Evolutionary conservation across 2,888 invertebrate genomes (phyloP).

Genomic region (Scelioninae gen. 2): DNA sequence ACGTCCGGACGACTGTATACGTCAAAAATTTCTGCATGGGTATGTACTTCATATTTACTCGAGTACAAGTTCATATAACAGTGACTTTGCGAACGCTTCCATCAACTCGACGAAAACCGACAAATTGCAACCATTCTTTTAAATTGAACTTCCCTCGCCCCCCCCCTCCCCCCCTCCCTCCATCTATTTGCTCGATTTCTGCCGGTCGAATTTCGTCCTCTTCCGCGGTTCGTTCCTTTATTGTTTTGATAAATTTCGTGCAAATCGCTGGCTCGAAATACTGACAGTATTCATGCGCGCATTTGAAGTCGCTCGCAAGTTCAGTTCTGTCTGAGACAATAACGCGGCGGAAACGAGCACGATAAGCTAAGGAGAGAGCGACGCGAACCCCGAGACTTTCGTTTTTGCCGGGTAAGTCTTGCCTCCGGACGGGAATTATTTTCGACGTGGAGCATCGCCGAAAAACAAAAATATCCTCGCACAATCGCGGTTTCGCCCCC

Average conservation of each 20-base stretch:
- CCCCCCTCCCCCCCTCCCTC: too few relatives aligned
- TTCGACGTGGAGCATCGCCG: slow-evolving; percentile 60
- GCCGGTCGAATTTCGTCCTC: too few relatives aligned
- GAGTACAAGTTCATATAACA: too few relatives aligned
- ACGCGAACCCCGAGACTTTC: slow-evolving; percentile 45
- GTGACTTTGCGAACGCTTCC: too few relatives aligned
- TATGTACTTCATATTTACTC: too few relatives aligned
- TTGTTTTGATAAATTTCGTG: slow-evolving; percentile 43
- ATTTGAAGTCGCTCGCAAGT: slow-evolving; percentile 48
- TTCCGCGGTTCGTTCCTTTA: too few relatives aligned
- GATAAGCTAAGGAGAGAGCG: slow-evolving; percentile 63
- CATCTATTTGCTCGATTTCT: too few relatives aligned
- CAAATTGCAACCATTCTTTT: too few relatives aligned
- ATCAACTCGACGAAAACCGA: too few relatives aligned
- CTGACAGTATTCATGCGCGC: slow-evolving; percentile 42
- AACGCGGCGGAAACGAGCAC: slow-evolving; percentile 60
- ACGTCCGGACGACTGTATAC: too few relatives aligned
- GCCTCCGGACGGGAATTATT: slow-evolving; percentile 63
- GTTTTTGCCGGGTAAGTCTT: slow-evolving; percentile 66
- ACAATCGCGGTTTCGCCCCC: slow-evolving; percentile 27
- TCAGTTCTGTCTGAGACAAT: slow-evolving; percentile 54
- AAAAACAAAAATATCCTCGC: slow-evolving; percentile 67
- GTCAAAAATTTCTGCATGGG: too few relatives aligned
- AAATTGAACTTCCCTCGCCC: too few relatives aligned
- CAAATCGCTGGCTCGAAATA: slow-evolving; percentile 53